Percentiles rank a stretch among this genome's conserved stretches.
These are phyloP conservation scores for Pelodytes ibericus DNA, from an alignment of 2,797 vertebrate species.

Conservation along the genomic window DNA sequence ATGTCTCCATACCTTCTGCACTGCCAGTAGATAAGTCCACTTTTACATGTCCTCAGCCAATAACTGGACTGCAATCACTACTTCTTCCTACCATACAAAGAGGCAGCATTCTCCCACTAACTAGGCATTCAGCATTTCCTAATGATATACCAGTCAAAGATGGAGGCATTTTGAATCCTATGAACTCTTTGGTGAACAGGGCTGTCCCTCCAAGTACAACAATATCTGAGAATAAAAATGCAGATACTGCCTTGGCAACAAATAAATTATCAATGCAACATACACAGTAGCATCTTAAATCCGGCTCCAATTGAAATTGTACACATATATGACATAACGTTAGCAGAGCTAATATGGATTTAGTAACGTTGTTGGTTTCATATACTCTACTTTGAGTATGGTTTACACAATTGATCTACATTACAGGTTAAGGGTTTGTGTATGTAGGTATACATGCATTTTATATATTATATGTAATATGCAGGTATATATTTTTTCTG, in stretches of 20 bases:
- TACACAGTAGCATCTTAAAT: constrained; percentile 77
- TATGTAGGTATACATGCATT: background rate
- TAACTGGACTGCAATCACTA: constrained; percentile 63
- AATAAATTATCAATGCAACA: constrained; percentile 71
- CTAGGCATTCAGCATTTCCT: constrained; percentile 68
- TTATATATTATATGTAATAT: background rate
- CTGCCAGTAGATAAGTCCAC: constrained; percentile 64
- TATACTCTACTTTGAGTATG: constrained; percentile 63
- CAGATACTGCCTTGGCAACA: constrained; percentile 68
- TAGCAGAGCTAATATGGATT: background rate
- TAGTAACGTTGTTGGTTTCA: constrained; percentile 58
- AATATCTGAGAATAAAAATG: constrained; percentile 70
- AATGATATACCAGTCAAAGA: constrained; percentile 76
- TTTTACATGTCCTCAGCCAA: constrained; percentile 64
- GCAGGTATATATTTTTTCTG: constrained; percentile 45
- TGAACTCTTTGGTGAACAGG: constrained; percentile 70
- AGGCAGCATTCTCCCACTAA: constrained; percentile 64
- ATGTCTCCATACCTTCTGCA: constrained; percentile 65
- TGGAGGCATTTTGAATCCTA: constrained; percentile 84
- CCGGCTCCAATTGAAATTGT: constrained; percentile 54
- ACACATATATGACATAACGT: constrained; percentile 47
- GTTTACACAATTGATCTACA: constrained; percentile 58
- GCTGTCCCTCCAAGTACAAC: constrained; percentile 68
- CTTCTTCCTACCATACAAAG: constrained; percentile 63
- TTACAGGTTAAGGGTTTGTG: constrained; percentile 53